Percentiles rank a stretch among this genome's conserved stretches.
Evolutionary conservation across 2,888 invertebrate species (phyloP).

Genomic region (Xanthia togata): DNA sequence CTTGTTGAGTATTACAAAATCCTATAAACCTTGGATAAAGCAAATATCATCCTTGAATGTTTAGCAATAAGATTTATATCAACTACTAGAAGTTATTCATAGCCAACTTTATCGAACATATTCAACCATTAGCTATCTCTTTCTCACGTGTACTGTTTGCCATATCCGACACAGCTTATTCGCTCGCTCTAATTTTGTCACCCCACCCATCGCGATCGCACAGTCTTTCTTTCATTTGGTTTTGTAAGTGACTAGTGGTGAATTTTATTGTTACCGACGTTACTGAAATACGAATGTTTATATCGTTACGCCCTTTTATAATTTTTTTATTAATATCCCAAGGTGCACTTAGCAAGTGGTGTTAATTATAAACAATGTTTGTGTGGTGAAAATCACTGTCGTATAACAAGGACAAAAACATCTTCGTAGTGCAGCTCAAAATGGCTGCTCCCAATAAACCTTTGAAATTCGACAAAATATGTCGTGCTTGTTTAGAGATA

Average conservation of each 20-base stretch:
- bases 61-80: slow-evolving; percentile 24
- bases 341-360: slow-evolving; percentile 33
- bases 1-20: slow-evolving; percentile 17
- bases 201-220: slow-evolving; percentile 77
- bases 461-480: slow-evolving; percentile 91
- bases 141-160: slow-evolving; percentile 59
- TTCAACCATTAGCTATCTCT: slow-evolving; percentile 76
- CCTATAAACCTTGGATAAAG: neutral
- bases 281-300: slow-evolving; percentile 39
- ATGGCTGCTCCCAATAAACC: slow-evolving; percentile 85
- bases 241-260: slow-evolving; percentile 74
- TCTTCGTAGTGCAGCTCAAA: slow-evolving; percentile 82
- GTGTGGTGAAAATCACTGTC: slow-evolving; percentile 63
- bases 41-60: neutral
- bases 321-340: slow-evolving; percentile 18
- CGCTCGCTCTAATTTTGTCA: slow-evolving; percentile 74
- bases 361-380: slow-evolving; percentile 43
- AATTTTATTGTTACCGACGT: slow-evolving; percentile 62
- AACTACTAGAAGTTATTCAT: slow-evolving; percentile 34
- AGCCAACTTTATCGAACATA: slow-evolving; percentile 73
- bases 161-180: slow-evolving; percentile 59
- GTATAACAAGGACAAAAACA: slow-evolving; percentile 84
- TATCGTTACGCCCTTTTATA: slow-evolving; percentile 24
- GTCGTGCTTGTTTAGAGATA: slow-evolving; percentile 91
- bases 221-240: slow-evolving; percentile 76